Evolutionary conservation across 2,888 invertebrate species (phyloP).

Genomic region (Poecilus cupreus): DNA sequence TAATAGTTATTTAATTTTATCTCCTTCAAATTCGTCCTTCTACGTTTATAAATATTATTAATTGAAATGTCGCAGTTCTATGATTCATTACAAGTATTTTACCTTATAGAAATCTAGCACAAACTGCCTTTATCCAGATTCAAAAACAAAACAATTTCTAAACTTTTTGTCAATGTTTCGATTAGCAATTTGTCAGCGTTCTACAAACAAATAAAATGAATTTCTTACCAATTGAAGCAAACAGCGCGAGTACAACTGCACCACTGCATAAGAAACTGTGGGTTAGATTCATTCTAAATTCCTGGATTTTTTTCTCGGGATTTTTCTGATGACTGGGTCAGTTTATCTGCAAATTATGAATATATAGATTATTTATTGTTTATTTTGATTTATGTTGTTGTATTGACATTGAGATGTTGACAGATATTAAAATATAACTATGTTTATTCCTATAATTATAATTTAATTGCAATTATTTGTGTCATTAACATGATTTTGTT

Average conservation of each 20-base stretch:
- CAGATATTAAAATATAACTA: not conserved
- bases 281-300: not conserved
- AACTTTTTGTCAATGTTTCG: not conserved
- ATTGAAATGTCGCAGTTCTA: too few species aligned
- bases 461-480: too few species aligned
- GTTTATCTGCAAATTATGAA: not conserved
- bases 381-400: not conserved
- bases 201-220: too few species aligned
- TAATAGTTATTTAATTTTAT: too few species aligned
- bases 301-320: too few species aligned
- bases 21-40: too few species aligned
- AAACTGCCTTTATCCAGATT: slow-evolving; percentile 24
- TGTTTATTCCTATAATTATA: not conserved
- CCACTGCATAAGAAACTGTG: not conserved
- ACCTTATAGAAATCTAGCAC: not conserved
- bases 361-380: not conserved
- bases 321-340: not conserved
- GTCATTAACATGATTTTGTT: too few species aligned
- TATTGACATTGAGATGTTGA: not conserved
- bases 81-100: too few species aligned
- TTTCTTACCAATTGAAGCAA: not conserved
- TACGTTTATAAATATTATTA: too few species aligned
- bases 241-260: not conserved
- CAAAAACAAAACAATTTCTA: not conserved
- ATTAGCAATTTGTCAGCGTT: not conserved